Conservation (phyloP, 2,797 vertebrate genomes). For the Ctenosaura bakeri region DNA sequence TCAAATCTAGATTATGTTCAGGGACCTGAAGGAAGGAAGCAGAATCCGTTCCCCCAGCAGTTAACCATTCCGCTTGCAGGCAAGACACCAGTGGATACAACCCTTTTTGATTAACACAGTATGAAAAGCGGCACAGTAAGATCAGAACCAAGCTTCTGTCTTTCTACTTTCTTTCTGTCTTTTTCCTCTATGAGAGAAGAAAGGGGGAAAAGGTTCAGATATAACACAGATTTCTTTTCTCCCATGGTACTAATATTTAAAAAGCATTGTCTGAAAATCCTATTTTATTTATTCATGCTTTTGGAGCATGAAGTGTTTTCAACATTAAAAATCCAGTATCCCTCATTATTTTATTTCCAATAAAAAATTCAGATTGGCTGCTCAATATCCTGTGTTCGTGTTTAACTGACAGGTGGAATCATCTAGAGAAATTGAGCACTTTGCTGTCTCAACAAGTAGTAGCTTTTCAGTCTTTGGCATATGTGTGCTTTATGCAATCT, state of each 20-base stretch:
- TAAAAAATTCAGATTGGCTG: conserved; percentile 41
- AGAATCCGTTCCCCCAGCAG: no score
- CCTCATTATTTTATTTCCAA: conserved; percentile 46
- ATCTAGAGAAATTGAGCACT: conserved; percentile 42
- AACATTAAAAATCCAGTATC: conserved; percentile 21
- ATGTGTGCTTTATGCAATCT: neutral
- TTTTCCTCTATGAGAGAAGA: neutral
- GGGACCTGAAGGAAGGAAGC: no score
- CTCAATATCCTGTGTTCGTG: conserved; percentile 38
- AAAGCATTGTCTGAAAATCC: conserved; percentile 17
- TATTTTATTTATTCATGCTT: conserved; percentile 21
- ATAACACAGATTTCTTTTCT: neutral
- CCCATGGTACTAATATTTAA: conserved; percentile 19
- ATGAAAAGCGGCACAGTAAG: neutral
- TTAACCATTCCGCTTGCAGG: no score
- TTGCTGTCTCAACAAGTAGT: conserved; percentile 37
- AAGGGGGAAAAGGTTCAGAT: conserved; percentile 10
- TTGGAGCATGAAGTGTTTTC: conserved; percentile 21
- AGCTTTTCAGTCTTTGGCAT: conserved; percentile 30
- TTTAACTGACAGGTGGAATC: conserved; percentile 57
- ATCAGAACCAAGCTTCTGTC: neutral
- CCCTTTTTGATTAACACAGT: neutral
- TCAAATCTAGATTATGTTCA: no score
- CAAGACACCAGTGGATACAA: no score
- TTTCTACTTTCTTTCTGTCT: neutral